These are phyloP conservation scores for Adineta ricciae DNA, from an alignment of 2,888 invertebrate genomes.

Conservation along the genomic window DNA sequence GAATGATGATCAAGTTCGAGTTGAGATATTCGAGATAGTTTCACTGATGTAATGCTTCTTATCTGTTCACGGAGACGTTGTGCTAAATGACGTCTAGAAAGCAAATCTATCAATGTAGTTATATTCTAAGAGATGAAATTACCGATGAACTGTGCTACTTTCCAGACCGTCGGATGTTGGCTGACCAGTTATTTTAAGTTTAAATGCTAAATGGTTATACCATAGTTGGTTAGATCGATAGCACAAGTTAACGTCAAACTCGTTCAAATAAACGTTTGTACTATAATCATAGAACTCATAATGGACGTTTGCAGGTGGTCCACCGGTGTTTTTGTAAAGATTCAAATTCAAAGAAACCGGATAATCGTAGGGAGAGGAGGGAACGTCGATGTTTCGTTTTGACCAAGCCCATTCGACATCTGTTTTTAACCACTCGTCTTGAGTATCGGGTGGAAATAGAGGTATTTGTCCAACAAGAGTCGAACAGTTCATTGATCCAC, in stretches of 20 bases:
- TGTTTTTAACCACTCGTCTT: neutral
- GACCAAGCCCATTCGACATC: constrained; percentile 4
- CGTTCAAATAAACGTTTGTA: neutral
- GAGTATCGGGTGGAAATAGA: neutral
- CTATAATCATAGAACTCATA: constrained; percentile 5
- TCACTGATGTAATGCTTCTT: neutral
- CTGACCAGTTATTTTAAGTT: neutral
- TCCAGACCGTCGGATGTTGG: neutral
- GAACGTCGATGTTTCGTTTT: neutral
- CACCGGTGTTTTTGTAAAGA: neutral
- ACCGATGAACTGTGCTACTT: neutral
- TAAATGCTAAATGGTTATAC: neutral
- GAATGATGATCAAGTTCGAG: neutral
- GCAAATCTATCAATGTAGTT: too few relatives aligned
- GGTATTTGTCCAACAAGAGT: neutral
- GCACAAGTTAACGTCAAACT: neutral
- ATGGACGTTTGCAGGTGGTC: neutral
- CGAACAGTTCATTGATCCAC: neutral
- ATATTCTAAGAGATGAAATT: neutral
- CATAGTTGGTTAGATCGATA: constrained; percentile 8
- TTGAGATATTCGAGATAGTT: neutral
- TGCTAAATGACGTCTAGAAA: neutral
- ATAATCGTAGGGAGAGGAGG: neutral
- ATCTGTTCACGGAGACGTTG: neutral
- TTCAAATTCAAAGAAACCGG: constrained; percentile 4